These are phyloP conservation scores for Nasua narica DNA, from an alignment of 2,797 vertebrate genomes.

Conservation along the genomic window DNA sequence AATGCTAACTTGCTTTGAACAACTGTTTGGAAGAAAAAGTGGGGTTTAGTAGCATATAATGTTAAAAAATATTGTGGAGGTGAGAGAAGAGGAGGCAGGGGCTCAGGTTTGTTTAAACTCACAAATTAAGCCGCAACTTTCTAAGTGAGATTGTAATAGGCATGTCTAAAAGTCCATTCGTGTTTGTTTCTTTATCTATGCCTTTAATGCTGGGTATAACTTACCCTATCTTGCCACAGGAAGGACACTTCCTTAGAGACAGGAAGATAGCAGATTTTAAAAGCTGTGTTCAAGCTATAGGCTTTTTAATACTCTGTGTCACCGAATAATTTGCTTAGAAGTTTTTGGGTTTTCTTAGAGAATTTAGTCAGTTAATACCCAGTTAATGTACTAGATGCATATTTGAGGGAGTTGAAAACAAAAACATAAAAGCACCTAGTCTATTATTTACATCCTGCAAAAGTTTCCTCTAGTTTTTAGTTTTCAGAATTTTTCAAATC, in stretches of 20 bases:
- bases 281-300: slow-evolving; percentile 43
- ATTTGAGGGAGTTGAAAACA: background rate
- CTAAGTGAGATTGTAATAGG: background rate
- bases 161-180: background rate
- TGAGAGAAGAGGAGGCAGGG: background rate
- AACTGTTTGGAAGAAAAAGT: background rate
- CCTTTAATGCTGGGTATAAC: slow-evolving; percentile 59
- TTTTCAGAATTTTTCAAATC: slow-evolving; percentile 31
- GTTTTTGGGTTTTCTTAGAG: background rate
- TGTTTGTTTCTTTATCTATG: slow-evolving; percentile 38
- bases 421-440: background rate
- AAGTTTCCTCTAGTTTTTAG: background rate
- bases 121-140: background rate
- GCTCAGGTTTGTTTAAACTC: background rate
- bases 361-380: slow-evolving; percentile 12
- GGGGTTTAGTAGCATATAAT: background rate
- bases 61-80: background rate
- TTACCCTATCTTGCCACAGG: slow-evolving; percentile 64
- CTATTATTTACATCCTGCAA: background rate
- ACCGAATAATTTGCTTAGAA: background rate
- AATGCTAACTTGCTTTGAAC: background rate
- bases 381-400: background rate
- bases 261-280: slow-evolving; percentile 72
- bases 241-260: slow-evolving; percentile 71
- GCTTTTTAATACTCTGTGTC: slow-evolving; percentile 36